Conservation (phyloP, 2,888 invertebrate species). For the Encarsia formosa region DNA sequence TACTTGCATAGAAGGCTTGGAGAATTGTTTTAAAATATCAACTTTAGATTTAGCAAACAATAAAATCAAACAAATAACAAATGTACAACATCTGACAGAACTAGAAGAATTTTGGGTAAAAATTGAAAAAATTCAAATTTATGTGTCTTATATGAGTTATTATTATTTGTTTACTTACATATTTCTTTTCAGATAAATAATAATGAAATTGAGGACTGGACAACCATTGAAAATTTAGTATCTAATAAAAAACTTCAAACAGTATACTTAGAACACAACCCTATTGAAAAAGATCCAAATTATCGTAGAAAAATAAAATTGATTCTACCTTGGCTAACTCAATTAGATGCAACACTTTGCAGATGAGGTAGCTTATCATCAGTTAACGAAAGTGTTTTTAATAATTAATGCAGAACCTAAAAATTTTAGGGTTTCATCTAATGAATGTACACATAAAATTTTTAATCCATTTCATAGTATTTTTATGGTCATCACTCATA, state of each 20-base stretch:
- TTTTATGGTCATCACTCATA: constrained; percentile 17
- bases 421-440: not conserved
- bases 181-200: constrained; percentile 73
- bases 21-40: constrained; percentile 65
- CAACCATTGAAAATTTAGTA: constrained; percentile 70
- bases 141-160: constrained; percentile 9
- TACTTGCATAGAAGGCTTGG: constrained; percentile 70
- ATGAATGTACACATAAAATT: constrained; percentile 7
- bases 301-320: constrained; percentile 90
- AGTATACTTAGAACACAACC: constrained; percentile 92
- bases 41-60: constrained; percentile 91
- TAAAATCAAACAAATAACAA: constrained; percentile 73
- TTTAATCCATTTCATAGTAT: constrained; percentile 19
- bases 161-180: constrained; percentile 8
- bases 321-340: constrained; percentile 76
- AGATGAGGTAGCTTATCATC: constrained; percentile 52
- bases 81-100: constrained; percentile 69
- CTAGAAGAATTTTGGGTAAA: constrained; percentile 94
- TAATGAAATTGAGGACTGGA: constrained; percentile 83
- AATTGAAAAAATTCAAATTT: constrained; percentile 1
- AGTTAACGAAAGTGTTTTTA: not conserved
- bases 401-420: constrained; percentile 6
- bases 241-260: constrained; percentile 68
- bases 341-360: constrained; percentile 94
- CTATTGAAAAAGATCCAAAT: constrained; percentile 75